Base-by-base conservation (phyloP, 2,888 invertebrate species). In the Neoaliturus tenellus region DNA sequence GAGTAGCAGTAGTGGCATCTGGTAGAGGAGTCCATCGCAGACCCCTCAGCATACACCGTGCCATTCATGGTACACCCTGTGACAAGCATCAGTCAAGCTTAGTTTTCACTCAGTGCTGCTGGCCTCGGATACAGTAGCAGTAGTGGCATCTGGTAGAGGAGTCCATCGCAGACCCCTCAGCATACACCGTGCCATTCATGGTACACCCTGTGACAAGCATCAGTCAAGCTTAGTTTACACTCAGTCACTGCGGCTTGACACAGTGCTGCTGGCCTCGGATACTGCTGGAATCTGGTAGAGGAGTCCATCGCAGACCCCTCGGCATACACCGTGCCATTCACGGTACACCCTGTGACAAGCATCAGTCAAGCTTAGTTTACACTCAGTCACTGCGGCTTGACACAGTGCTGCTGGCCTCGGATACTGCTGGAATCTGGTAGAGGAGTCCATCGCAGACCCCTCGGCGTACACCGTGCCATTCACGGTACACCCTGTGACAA, bases 1-100 rank as follows among this genome's bases (percentile, higher is more conserved):
- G 97, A 97, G 91, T 96, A 97, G 91, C 97, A 97, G 90, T 96
- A 96, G 90, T 96, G 95, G 91, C 97, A 97, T n/a, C 95, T 93
- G 85, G 94, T 93, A 23, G 94, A 93, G 4, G 95, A 94, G 87
- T 94, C 93, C 95, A 97, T 95, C 8, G 97, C 97, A 5, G 97
- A 97, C 1, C 96, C 96, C 73, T 95, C 95, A 25, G 94, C 95
- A 90, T 94, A 96, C 87, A 95, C 91, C 33, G 94, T 93, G 41
- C 95, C 96, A 87, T 94, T 94, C 87, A 93, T 92, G 88, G 94
- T 91, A 90, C 96, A 96, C 87, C 94, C 95, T 94, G 55, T 6
- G 48, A 75, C 75, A 25, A 8, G 44, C 14, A n/a, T n/a, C n/a
- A n/a, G n/a, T n/a, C n/a, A n/a, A n/a, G n/a, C n/a, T n/a, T n/a